Conservation (phyloP, 2,797 vertebrate species). For the Peromyscus nudipes region DNA sequence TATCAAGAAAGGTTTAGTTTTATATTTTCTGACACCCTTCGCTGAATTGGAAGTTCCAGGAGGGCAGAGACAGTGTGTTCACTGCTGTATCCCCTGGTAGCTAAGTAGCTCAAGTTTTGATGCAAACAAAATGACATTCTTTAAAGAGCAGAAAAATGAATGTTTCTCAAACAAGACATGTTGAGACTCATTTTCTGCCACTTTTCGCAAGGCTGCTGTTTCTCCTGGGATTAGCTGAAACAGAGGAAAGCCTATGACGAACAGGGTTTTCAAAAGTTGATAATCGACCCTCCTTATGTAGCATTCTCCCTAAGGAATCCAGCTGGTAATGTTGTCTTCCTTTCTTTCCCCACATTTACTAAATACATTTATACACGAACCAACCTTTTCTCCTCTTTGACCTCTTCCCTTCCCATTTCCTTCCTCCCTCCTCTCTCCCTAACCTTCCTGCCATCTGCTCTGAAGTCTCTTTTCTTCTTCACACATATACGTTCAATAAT, state of each 20-base stretch:
- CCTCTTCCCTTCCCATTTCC: neutral
- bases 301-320: neutral
- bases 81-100: neutral
- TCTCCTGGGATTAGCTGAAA: neutral
- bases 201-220: neutral
- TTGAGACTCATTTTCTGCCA: neutral
- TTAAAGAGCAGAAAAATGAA: slow-evolving; percentile 15
- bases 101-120: neutral
- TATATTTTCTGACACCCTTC: neutral
- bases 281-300: neutral
- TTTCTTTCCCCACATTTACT: neutral
- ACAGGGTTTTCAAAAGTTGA: neutral
- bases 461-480: neutral
- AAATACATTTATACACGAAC: neutral
- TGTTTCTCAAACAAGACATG: neutral
- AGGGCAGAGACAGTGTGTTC: neutral
- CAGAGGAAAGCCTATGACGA: neutral
- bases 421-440: too few species aligned
- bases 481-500: neutral
- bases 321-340: neutral
- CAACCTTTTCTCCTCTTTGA: neutral
- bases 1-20: neutral
- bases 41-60: neutral
- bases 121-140: neutral
- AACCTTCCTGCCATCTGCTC: neutral